Base-by-base conservation (phyloP, 2,113 vertebrate species). In the Hiodon tergisus region DNA sequence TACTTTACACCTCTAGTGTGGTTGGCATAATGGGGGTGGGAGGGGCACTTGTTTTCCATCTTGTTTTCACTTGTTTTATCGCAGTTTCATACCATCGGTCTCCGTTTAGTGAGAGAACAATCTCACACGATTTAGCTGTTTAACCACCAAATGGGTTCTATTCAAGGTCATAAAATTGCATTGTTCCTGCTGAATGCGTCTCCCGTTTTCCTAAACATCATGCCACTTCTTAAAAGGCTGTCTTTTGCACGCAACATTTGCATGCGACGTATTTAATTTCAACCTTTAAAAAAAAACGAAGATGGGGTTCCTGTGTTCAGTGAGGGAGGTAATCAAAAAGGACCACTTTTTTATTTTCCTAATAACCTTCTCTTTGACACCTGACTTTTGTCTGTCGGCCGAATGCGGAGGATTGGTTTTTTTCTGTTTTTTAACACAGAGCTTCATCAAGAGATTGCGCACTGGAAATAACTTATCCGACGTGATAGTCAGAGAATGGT, bases 311-410 rank as follows among this genome's bases (percentile, higher is more conserved):
- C 2, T 31, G 3, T 55, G 31, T 75, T 66, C 16, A 31, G 50
- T 58, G 53, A 11, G 31, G 78, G 80, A 85, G 81, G 88, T 87
- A 83, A 88, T 79, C 79, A 79, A 78, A 78, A 86, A 86, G 81
- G 83, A 86, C 80, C 80, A 77, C 73, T 78, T 66, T 75, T 70
- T 69, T 78, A 80, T 79, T 83, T 85, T 85, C 84, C 85, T 83
- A 83, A 83, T 85, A 79, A 75, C 65, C 61, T 78, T 81, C 61
- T 67, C 76, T 87, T 82, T 82, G 81, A 87, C 85, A 74, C 72
- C 74, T 73, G 73, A 72, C 71, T 80, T 1, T 78, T 81, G 74
- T 81, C 69, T 76, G 59, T 72, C 74, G 79, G 72, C 76, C 59
- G 66, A 78, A 82, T 78, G 74, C 65, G 82, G 78, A 83, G 82